These are phyloP conservation scores for Resseliella maxima DNA, from an alignment of 2,888 invertebrate genomes.

Conservation along the genomic window DNA sequence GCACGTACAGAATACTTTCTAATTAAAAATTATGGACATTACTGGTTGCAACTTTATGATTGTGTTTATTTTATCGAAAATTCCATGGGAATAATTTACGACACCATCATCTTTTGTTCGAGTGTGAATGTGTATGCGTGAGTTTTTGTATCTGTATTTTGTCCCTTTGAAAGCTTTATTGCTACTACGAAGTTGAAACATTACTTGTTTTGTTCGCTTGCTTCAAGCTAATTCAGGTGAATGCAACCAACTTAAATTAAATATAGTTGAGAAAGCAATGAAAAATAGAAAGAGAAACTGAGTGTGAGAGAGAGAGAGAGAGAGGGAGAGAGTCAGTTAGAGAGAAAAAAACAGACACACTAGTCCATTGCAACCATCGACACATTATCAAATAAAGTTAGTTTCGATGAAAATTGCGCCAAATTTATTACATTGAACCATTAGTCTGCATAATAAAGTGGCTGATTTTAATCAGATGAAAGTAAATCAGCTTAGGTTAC, in stretches of 20 bases:
- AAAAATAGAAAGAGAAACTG: neutral
- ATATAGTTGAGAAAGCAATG: neutral
- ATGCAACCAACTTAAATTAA: neutral
- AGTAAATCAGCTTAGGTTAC: slow-evolving; percentile 16
- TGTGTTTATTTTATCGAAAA: slow-evolving; percentile 46
- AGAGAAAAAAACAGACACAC: neutral
- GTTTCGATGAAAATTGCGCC: neutral
- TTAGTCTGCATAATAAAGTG: neutral
- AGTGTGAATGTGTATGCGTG: too few relatives aligned
- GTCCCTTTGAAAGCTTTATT: slow-evolving; percentile 31
- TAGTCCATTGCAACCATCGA: neutral
- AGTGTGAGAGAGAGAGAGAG: too few relatives aligned
- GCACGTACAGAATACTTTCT: neutral
- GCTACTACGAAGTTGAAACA: neutral
- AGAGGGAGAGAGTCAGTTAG: too few relatives aligned
- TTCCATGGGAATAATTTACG: slow-evolving; percentile 37
- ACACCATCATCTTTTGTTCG: neutral
- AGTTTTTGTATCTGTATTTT: neutral
- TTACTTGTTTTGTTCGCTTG: neutral
- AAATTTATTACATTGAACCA: neutral
- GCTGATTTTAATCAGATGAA: slow-evolving; percentile 18
- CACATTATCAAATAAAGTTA: neutral
- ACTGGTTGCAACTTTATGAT: slow-evolving; percentile 35
- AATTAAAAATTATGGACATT: slow-evolving; percentile 54
- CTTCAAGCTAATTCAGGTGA: neutral